These are phyloP conservation scores for Melanotaenia duboulayi DNA, from an alignment of 2,113 vertebrate species.

Conservation along the genomic window DNA sequence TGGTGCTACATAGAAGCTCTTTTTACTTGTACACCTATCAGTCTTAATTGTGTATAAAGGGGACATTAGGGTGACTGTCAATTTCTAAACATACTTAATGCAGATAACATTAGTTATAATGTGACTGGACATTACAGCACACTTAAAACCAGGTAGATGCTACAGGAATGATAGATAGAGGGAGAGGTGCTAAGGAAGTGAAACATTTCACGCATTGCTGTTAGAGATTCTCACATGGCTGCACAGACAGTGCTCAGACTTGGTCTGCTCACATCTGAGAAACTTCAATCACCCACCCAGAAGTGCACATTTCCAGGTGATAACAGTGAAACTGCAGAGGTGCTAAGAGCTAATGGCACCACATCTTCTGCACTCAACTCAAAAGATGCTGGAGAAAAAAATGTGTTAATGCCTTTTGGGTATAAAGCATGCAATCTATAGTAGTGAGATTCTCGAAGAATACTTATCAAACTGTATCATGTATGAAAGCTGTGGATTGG, in stretches of 20 bases:
- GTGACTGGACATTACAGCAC: background rate
- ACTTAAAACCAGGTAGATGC: conserved; percentile 9
- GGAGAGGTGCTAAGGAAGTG: conserved; percentile 53
- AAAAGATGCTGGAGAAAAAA: background rate
- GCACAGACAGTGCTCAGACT: conserved; percentile 57
- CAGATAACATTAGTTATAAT: background rate
- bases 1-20: no score
- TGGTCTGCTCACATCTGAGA: conserved; percentile 23
- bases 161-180: conserved; percentile 20
- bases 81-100: no score
- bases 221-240: conserved; percentile 46
- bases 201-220: conserved; percentile 76
- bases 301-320: conserved; percentile 65
- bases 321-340: conserved; percentile 42
- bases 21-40: no score
- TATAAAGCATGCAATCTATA: no score
- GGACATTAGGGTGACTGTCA: no score
- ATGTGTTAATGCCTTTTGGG: no score
- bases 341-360: conserved; percentile 48
- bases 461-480: no score
- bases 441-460: no score
- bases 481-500: no score
- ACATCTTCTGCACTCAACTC: background rate
- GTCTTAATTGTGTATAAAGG: no score
- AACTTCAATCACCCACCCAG: conserved; percentile 29